Evolutionary conservation across 2,797 vertebrate species (phyloP), one percentile per base, ranked within the genome.

Genomic region (Lepidocolaptes lacrymiger): DNA sequence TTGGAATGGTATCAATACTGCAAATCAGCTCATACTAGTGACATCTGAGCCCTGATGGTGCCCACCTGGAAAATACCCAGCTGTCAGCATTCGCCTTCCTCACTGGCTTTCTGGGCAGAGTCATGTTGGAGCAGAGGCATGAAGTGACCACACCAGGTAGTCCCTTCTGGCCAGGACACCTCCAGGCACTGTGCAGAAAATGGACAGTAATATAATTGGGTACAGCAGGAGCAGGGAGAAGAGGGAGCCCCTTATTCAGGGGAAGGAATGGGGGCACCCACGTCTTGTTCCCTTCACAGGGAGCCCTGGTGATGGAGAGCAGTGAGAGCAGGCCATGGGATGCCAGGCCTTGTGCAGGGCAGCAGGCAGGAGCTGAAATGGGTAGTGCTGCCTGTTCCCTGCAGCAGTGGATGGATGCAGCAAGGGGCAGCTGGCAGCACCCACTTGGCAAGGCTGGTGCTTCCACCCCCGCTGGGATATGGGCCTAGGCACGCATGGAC

Each of bases 1-100:
- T 0, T 59, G 36, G 2, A 16, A 12, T 26, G 32, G 6, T 26
- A 7, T 75, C 83, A 15, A 0, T 43, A 6, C 15, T 0, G 0
- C 27, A 39, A 7, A 5, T 44, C 43, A 3, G 51, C 79, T 84
- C 20, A 14, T 56, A 15, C 14, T 0, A 0, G 9, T 2, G 51
- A 9, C 46, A 75, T 77, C n/a, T 15, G 43, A 32, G 54, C 54
- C 41, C 16, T 20, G 16, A 14, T 19, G 69, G 4, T 75, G 81
- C 67, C 52, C 43, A n/a, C 28, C 32, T 91, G 74, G 80, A 52
- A 64, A 62, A 49, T 1, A 1, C 15, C 10, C 76, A 67, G 36
- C 56, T 73, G 32, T 36, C 73, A 73, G 26, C 73, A 43, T 24
- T 62, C 3, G 44, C 44, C 46, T 48, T 77, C 28, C 43, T n/a